Evolutionary conservation across 1,140 invertebrate genomes (phyloP).

Genomic region (Micrasema minimum): DNA sequence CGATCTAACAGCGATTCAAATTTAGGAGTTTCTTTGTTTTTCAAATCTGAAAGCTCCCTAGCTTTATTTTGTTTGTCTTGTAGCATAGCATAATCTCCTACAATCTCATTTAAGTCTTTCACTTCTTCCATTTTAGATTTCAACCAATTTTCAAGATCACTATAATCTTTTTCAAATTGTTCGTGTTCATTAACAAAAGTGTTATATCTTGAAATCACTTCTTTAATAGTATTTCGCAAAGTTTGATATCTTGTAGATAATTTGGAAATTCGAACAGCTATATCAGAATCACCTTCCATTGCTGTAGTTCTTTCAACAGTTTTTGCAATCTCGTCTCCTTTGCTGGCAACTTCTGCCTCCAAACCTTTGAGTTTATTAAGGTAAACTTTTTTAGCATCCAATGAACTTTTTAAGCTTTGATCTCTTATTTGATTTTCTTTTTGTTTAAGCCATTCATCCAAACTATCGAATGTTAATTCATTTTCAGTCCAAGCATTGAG

Average conservation of each 20-base stretch:
- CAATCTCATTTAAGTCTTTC: constrained; percentile 83
- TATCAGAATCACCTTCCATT: constrained; percentile 81
- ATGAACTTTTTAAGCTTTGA: constrained; percentile 87
- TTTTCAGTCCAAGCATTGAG: constrained; percentile 84
- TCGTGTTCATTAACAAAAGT: constrained; percentile 88
- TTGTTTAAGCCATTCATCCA: constrained; percentile 86
- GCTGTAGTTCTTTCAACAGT: constrained; percentile 77
- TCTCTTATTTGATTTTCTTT: constrained; percentile 89
- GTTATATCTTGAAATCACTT: constrained; percentile 81
- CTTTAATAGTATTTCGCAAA: constrained; percentile 84
- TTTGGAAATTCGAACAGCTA: constrained; percentile 81
- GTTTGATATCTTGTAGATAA: constrained; percentile 86
- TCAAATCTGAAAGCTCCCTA: constrained; percentile 81
- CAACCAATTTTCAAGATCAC: constrained; percentile 80
- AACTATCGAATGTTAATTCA: constrained; percentile 77
- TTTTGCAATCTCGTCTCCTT: constrained; percentile 77
- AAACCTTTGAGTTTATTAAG: constrained; percentile 81
- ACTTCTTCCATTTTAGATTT: constrained; percentile 77
- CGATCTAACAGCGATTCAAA: constrained; percentile 89
- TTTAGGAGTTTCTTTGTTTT: constrained; percentile 81
- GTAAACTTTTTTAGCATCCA: constrained; percentile 84
- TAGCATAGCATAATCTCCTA: constrained; percentile 85
- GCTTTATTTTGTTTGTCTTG: constrained; percentile 88
- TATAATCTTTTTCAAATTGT: constrained; percentile 82
- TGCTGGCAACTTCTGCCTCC: constrained; percentile 78